Conservation (phyloP, 2,888 invertebrate species). For the Pilophorus perplexus region DNA sequence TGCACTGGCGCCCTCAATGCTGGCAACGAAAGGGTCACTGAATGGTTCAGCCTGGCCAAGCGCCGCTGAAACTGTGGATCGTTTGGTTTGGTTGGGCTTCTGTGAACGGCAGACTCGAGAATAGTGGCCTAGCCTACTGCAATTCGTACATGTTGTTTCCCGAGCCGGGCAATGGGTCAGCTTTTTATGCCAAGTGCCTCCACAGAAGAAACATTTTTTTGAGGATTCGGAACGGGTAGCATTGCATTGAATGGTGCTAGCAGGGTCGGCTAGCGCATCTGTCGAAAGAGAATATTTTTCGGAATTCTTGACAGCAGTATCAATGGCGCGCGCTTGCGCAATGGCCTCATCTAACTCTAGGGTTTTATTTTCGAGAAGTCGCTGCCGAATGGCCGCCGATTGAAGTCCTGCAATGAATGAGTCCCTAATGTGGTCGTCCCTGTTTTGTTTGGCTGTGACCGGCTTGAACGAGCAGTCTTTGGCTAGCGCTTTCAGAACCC, state of each 20-base stretch:
- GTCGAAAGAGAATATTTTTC: constrained; percentile 5
- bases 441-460: too few species aligned
- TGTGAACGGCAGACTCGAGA: constrained; percentile 11
- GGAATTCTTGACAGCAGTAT: constrained; percentile 14
- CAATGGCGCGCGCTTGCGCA: background rate
- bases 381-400: too few species aligned
- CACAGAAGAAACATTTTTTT: constrained; percentile 20
- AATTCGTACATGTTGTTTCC: background rate
- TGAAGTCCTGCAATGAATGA: too few species aligned
- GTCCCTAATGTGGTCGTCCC: too few species aligned
- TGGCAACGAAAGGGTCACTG: too few species aligned
- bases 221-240: constrained; percentile 8
- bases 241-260: constrained; percentile 12
- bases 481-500: too few species aligned
- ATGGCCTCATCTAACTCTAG: too few species aligned
- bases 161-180: constrained; percentile 5
- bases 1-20: constrained; percentile 1
- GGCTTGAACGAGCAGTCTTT: too few species aligned
- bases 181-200: too few species aligned
- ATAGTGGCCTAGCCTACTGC: constrained; percentile 1
- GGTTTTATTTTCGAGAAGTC: too few species aligned
- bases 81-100: constrained; percentile 10
- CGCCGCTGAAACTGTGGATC: background rate
- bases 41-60: background rate
- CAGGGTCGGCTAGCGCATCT: background rate